A percentile compares a stretch with the other conserved stretches of the same genome.
Evolutionary conservation across 2,797 vertebrate genomes (phyloP).

Genomic region (Holocentrus rufus): DNA sequence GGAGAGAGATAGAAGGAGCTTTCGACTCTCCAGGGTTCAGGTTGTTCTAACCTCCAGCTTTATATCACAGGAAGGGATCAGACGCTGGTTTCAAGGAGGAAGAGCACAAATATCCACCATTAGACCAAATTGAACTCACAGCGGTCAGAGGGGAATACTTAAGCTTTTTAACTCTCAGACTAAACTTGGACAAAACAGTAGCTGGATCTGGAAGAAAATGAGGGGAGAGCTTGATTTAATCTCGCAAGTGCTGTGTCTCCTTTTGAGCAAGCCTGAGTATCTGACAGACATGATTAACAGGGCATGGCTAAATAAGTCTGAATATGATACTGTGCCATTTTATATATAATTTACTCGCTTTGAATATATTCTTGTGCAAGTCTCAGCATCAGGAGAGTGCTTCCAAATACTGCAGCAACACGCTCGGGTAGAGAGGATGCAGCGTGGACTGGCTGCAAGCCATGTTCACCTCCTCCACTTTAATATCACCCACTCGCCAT

Average conservation of each 20-base stretch:
- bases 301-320: not conserved
- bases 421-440: constrained; percentile 23
- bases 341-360: not conserved
- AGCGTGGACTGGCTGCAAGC: constrained; percentile 47
- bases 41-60: constrained; percentile 7
- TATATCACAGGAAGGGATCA: constrained; percentile 25
- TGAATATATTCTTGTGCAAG: not conserved
- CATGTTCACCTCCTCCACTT: constrained; percentile 68
- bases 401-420: constrained; percentile 4
- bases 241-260: not conserved
- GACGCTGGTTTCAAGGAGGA: constrained; percentile 21
- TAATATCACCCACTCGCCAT: constrained; percentile 75
- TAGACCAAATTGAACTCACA: not conserved
- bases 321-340: constrained; percentile 2
- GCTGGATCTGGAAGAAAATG: constrained; percentile 6
- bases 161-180: not conserved
- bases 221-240: not conserved
- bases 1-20: not conserved
- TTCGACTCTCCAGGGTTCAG: constrained; percentile 2
- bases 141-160: not conserved
- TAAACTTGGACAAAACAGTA: not conserved
- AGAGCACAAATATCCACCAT: constrained; percentile 43
- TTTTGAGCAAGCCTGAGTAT: not conserved
- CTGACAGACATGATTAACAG: not conserved
- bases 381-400: constrained; percentile 25